Base-by-base conservation (phyloP, 2,797 vertebrate genomes). In the Tamandua tetradactyla region DNA sequence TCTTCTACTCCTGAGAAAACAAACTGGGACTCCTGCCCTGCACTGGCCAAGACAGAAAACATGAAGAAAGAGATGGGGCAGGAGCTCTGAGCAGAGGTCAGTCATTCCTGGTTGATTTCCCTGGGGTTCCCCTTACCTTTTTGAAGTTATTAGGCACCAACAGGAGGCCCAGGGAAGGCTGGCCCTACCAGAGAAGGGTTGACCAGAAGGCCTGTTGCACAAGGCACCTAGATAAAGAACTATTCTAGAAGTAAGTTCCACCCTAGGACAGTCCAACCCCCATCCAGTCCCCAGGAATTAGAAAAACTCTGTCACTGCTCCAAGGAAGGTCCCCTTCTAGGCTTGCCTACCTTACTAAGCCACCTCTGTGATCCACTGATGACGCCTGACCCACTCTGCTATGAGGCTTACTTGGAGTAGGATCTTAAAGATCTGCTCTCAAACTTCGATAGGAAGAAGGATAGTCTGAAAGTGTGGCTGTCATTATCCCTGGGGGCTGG, bases 191-290 rank as follows among this genome's bases (percentile, higher is more conserved):
- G 52, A 32, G 35, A 3, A 81, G 23, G 6, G 55, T 30, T 22
- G n/a, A 35, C 80, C 55, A 37, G 57, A 76, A 68, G 59, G 14
- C 11, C 52, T 15, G 6, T 2, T 3, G 6, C 1, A 30, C 49
- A 5, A 62, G 62, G 15, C 37, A 22, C n/a, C 52, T 62, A 23
- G 18, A 11, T 1, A 20, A 5, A 7, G 18, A 49, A 25, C 10
- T 0, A 25, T 1, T 1, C 27, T 3, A 52, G 35, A 11, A 49
- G 37, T 3, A 72, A 74, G 25, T 12, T 3, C 25, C 0, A 1
- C 37, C 57, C 55, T 30, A 7, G 25, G 62, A 25, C 83, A 20
- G 35, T n/a, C 49, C 11, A 55, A 62, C 13, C 57, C 59, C n/a
- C 35, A 5, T 12, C 12, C 9, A 42, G 49, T 37, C 7, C 49